Percentiles rank a stretch among this genome's conserved stretches.
phyloP scores from a whole-genome alignment of 2,888 invertebrate genomes.

The Allacma fusca region DNA sequence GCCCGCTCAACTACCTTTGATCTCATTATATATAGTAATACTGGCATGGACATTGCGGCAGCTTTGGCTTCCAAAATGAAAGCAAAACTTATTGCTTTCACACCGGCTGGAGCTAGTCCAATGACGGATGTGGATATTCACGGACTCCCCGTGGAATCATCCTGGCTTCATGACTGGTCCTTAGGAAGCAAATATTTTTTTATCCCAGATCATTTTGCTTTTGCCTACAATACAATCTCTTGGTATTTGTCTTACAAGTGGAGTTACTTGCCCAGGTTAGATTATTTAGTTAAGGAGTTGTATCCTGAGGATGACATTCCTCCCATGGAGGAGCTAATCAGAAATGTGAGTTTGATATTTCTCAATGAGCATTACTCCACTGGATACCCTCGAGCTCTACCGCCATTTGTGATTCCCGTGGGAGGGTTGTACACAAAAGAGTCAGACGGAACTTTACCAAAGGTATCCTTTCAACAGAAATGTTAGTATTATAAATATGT shows the following conservation, averaged over 20 bases:
- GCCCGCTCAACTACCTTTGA: no score
- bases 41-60: no score
- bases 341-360: not conserved
- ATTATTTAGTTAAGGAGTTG: slow-evolving; percentile 34
- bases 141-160: slow-evolving; percentile 45
- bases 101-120: not conserved
- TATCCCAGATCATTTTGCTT: slow-evolving; percentile 21
- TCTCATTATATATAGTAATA: no score
- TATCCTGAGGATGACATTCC: not conserved
- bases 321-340: not conserved
- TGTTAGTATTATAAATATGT: no score
- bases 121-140: slow-evolving; percentile 36
- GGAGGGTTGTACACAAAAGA: not conserved
- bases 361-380: slow-evolving; percentile 10
- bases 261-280: not conserved
- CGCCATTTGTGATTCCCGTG: slow-evolving; percentile 23
- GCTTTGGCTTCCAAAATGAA: slow-evolving; percentile 6
- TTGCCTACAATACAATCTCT: not conserved
- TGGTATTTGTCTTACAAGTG: not conserved
- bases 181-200: slow-evolving; percentile 26
- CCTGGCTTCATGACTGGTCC: slow-evolving; percentile 46
- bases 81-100: not conserved
- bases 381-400: not conserved
- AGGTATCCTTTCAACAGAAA: not conserved
- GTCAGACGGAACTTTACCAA: not conserved